Evolutionary conservation across 2,113 vertebrate genomes (phyloP), one percentile per base, ranked within the genome.

Genomic region (Passer montanus): DNA sequence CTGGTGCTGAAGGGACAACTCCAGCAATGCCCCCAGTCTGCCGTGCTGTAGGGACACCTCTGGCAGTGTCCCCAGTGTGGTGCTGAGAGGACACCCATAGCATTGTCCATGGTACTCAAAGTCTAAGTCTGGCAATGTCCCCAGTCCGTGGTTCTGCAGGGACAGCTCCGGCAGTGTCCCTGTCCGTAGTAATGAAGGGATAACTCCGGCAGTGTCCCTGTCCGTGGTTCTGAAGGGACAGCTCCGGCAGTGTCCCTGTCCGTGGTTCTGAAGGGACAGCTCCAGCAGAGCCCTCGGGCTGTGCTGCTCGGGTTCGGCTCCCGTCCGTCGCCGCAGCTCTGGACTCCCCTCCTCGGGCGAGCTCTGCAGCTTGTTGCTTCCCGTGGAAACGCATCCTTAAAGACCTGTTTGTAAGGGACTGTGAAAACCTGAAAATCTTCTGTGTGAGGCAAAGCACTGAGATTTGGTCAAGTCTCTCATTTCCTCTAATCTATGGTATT

Each of bases 311-410:
- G 5, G 86, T 41, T 73, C 49, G 47, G 67, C 13, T 90, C 84
- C 18, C 1, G 0, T 37, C 7, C 2, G 1, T 35, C 4, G 1
- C 33, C 1, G 4, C 37, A 15, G 47, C 12, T 47, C 67, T 0
- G 4, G 19, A 10, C 9, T 46, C 27, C 13, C 11, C 5, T 19
- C 5, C 6, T 11, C 19, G 1, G 19, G 47, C 37, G 15, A 12
- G 17, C 63, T 47, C 47, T 10, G 20, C 52, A 16, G 60, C 23
- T 41, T 27, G 67, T 20, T 27, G 69, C 41, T 75, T 35, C 30
- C 24, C 6, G 3, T 28, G 41, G 16, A 59, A 33, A 12, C 2
- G 1, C 33, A 19, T 10, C 16, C 0, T 13, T 16, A 18, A 13
- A n/a, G 67, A 60, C 11, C 35, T 33, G 16, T 13, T 47, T 37